Evolutionary conservation across 2,888 invertebrate genomes (phyloP), one percentile per base, ranked within the genome.

Genomic region (Amitus sp.): DNA sequence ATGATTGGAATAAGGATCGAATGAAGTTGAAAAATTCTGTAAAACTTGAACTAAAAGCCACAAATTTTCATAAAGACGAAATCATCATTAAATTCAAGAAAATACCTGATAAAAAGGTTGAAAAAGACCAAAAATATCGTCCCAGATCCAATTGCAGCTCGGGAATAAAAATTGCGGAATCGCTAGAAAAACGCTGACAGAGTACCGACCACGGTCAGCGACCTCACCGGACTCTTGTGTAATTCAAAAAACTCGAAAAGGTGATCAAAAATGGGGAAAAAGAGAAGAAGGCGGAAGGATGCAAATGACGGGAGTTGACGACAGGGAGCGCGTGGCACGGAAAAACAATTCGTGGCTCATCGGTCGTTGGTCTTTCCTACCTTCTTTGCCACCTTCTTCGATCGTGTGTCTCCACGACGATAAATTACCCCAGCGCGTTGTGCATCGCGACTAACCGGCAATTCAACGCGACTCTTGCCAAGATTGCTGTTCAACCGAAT

Each of bases 401-500:
- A 65, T 66, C 62, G 65, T 65, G 37, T 37, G 63, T 55, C 55
- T 62, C 51, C 61, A 62, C 55, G 57, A 61, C 70, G 69, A 72
- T 70, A 70, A 70, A 72, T 72, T 69, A 69, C 68, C 61, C 62
- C 57, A 43, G 50, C 62, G 53, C 64, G 65, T 58, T 66, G n/a
- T n/a, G 60, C 62, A 63, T 54, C 63, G 65, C 68, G 64, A 62
- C 67, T 62, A 66, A 66, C 61, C 46, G 37, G 56, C 49, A 50
- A 63, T 62, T 55, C 55, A 47, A 40, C 51, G 49, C 62, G 47
- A 33, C 40, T 47, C 51, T 52, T 55, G 59, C 59, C 63, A 59
- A 59, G 59, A 59, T 63, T 48, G 18, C 39, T 48, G 39, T 45
- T 58, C 58, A 39, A 48, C 37, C 58, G 55, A 40, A 53, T 15